Base-by-base conservation (phyloP, 2,113 vertebrate species). In the Podarcis raffonei region DNA sequence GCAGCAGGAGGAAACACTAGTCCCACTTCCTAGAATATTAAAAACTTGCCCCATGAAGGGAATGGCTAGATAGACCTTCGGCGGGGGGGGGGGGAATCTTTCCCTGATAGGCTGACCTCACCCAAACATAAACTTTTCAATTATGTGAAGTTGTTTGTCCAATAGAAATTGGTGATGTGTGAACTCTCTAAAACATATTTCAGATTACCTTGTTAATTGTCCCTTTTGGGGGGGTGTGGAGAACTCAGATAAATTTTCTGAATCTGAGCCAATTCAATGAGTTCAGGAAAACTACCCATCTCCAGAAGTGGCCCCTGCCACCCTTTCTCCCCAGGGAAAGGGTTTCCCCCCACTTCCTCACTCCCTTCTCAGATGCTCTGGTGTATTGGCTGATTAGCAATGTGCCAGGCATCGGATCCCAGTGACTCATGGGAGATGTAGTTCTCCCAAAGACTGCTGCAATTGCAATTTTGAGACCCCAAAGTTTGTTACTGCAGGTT, bases 31-130 rank as follows among this genome's bases (percentile, higher is more conserved):
- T 5, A 8, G 30, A 25, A 25, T 42, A 13, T n/a, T 48, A 48
- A 30, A 71, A n/a, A 23, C 42, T 27, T 53, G n/a, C 32, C 5
- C 32, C 23, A 18, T 82, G 80, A 66, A 65, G 22, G 23, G 59
- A 9, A 81, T 23, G 71, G 13, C 30, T n/a, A 32, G 71, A n/a
- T 32, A 20, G n/a, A 32, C 32, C 30, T 72, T 72, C 1, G 5
- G 30, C 16, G 4, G 15, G 16, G n/a, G 0, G 30, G n/a, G 4
- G 15, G 16, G n/a, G 0, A 1, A 5, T 18, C 1, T 18, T 32
- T 37, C 32, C 59, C 32, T 37, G 22, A 39, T 6, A 39, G 25
- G 13, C 39, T 20, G 37, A 35, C 37, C 2, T 59, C 6, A 39
- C 20, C 25, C 13, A 30, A 8, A 69, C 68, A 1, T 25, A 72